Conservation (phyloP, 2,888 invertebrate genomes). For the Drosophila macrospina region DNA sequence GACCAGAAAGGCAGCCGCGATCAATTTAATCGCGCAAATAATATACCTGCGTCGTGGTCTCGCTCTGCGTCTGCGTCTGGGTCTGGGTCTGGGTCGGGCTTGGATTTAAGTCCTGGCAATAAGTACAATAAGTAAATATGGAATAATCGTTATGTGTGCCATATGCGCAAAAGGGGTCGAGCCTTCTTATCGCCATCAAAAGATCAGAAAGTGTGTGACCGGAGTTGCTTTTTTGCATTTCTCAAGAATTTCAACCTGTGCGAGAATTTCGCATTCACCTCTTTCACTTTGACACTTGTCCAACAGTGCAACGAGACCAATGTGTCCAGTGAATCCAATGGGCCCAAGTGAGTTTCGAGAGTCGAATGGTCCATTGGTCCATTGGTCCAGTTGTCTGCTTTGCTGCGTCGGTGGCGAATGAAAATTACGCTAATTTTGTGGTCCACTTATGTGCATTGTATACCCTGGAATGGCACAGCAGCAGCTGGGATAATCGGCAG, state of each 20-base stretch:
- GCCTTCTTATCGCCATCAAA: conserved; percentile 62
- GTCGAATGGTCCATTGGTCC: neutral
- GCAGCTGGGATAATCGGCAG: conserved; percentile 79
- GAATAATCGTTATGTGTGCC: conserved; percentile 78
- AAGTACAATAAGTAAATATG: conserved; percentile 83
- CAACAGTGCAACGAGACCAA: conserved; percentile 7
- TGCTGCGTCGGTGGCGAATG: conserved; percentile 62
- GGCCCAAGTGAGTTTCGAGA: conserved; percentile 12
- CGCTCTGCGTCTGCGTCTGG: neutral
- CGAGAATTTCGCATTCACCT: conserved; percentile 50
- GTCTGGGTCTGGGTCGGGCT: neutral
- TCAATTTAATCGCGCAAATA: conserved; percentile 85
- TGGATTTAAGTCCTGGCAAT: conserved; percentile 53
- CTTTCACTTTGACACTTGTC: conserved; percentile 81
- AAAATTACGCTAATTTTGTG: conserved; percentile 80
- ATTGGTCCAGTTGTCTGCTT: conserved; percentile 21
- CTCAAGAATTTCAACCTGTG: conserved; percentile 75
- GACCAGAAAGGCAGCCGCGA: conserved; percentile 67
- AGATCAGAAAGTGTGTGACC: conserved; percentile 80
- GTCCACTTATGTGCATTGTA: conserved; percentile 66
- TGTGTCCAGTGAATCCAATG: neutral
- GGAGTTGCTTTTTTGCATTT: conserved; percentile 61
- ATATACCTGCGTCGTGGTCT: conserved; percentile 64
- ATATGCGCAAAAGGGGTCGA: conserved; percentile 63
- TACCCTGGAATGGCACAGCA: conserved; percentile 48